Conservation (phyloP, 23 tunicate genomes). For the Halocynthia aurantium region DNA sequence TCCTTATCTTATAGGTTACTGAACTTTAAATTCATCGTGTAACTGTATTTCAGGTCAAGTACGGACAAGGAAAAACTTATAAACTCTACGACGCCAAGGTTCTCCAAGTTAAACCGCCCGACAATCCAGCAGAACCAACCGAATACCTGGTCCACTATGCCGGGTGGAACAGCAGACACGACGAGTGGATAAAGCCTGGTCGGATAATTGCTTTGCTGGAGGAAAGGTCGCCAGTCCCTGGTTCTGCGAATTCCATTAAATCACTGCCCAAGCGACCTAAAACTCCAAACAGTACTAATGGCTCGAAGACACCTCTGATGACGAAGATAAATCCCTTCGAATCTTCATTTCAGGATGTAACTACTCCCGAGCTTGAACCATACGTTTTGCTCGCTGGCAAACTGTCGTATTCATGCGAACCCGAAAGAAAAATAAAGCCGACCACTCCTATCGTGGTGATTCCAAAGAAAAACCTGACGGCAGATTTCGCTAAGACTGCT, state of each 20-base stretch:
- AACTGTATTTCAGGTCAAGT: constrained; percentile 30
- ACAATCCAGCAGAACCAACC: constrained; percentile 18
- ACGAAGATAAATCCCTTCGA: too few species aligned
- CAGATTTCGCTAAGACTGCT: too few species aligned
- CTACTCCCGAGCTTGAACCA: too few species aligned
- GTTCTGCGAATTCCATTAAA: constrained; percentile 3
- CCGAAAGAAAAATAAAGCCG: too few species aligned
- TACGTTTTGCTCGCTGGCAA: too few species aligned
- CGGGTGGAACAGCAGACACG: constrained; percentile 84
- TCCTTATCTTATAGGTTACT: background rate
- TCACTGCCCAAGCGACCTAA: constrained; percentile 22
- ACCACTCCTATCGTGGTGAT: too few species aligned
- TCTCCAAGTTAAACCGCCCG: constrained; percentile 42
- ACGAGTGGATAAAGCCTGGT: constrained; percentile 66
- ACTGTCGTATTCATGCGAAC: too few species aligned
- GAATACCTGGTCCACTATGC: constrained; percentile 75
- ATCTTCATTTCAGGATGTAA: too few species aligned
- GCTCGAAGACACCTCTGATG: background rate
- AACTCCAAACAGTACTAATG: constrained; percentile 20
- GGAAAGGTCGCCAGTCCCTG: background rate
- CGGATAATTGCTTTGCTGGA: constrained; percentile 30
- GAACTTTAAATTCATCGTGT: background rate
- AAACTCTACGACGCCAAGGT: constrained; percentile 73
- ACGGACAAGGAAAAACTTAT: constrained; percentile 65
- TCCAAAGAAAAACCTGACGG: too few species aligned